Evolutionary conservation across 2,113 vertebrate genomes (phyloP).

Genomic region (Osmerus mordax): DNA sequence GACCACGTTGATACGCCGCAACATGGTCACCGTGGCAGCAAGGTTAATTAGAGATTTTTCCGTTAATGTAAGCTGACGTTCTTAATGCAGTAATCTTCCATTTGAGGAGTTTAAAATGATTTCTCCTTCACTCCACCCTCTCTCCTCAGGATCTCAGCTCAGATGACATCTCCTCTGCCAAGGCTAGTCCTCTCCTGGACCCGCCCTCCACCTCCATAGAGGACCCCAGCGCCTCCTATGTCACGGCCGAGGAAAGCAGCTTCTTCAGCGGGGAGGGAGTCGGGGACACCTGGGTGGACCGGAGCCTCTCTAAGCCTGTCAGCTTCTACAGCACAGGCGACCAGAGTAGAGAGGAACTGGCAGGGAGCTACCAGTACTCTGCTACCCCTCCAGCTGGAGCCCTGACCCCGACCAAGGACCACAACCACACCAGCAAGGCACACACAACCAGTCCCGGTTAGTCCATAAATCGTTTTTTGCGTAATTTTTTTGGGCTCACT

Average conservation of each 20-base stretch:
- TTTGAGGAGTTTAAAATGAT: too few species aligned
- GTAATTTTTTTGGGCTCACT: not conserved
- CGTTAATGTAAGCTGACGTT: not conserved
- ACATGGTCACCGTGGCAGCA: conserved; percentile 10
- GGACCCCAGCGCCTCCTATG: conserved; percentile 42
- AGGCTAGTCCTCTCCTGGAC: conserved; percentile 1
- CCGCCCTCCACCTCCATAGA: conserved; percentile 1
- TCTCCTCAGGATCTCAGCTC: conserved; percentile 30
- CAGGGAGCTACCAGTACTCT: conserved; percentile 60
- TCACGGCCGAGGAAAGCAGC: conserved; percentile 58
- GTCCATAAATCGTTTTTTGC: conserved; percentile 3
- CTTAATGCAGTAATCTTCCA: not conserved
- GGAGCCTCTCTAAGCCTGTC: conserved; percentile 40
- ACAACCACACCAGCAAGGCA: not conserved
- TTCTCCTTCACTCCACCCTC: not conserved
- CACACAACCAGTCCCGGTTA: conserved; percentile 32
- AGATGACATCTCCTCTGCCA: conserved; percentile 13
- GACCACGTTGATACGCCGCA: conserved; percentile 23
- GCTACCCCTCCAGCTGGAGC: conserved; percentile 4
- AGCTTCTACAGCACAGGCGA: conserved; percentile 46
- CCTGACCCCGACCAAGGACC: not conserved
- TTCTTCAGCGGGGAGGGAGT: conserved; percentile 62
- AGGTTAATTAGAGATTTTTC: conserved; percentile 39
- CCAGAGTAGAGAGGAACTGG: conserved; percentile 52
- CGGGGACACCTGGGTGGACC: conserved; percentile 40